phyloP scores from a whole-genome alignment of 1,140 invertebrate genomes.

The Drosophila tropicalis region DNA sequence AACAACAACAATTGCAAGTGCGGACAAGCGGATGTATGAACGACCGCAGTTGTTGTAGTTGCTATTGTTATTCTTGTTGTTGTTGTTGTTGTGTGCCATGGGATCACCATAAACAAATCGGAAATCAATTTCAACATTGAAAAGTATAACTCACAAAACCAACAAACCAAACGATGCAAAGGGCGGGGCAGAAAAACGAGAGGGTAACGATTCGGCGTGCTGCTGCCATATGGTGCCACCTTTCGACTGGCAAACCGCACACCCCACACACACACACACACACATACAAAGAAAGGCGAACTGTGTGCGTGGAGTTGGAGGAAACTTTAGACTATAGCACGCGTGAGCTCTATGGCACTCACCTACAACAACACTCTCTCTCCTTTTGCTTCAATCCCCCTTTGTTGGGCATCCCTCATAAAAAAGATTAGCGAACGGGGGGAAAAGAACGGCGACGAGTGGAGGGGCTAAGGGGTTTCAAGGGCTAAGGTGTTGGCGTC shows the following conservation, averaged over 20 bases:
- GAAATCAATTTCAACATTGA: constrained; percentile 77
- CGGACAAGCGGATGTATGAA: constrained; percentile 51
- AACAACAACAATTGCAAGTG: constrained; percentile 55
- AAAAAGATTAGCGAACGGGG: constrained; percentile 27
- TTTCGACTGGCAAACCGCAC: constrained; percentile 45
- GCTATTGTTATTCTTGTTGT: constrained; percentile 23
- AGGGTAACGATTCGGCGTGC: constrained; percentile 28
- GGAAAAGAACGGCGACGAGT: neutral
- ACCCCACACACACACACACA: neutral
- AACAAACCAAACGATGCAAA: constrained; percentile 36
- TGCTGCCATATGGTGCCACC: constrained; percentile 76
- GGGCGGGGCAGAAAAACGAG: constrained; percentile 22
- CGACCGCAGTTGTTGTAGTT: constrained; percentile 54
- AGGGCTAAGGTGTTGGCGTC: constrained; percentile 60
- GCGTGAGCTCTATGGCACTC: constrained; percentile 14
- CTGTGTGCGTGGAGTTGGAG: constrained; percentile 5
- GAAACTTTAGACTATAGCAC: constrained; percentile 44
- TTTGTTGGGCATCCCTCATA: constrained; percentile 14
- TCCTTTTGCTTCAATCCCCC: constrained; percentile 1
- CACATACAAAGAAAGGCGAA: constrained; percentile 24
- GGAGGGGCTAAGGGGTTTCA: constrained; percentile 15
- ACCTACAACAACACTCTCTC: neutral
- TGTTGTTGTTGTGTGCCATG: neutral
- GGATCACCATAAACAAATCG: constrained; percentile 55
- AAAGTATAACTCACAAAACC: constrained; percentile 67